These are phyloP conservation scores for Pyrrhosoma nymphula DNA, from an alignment of 2,888 invertebrate genomes.

Conservation along the genomic window DNA sequence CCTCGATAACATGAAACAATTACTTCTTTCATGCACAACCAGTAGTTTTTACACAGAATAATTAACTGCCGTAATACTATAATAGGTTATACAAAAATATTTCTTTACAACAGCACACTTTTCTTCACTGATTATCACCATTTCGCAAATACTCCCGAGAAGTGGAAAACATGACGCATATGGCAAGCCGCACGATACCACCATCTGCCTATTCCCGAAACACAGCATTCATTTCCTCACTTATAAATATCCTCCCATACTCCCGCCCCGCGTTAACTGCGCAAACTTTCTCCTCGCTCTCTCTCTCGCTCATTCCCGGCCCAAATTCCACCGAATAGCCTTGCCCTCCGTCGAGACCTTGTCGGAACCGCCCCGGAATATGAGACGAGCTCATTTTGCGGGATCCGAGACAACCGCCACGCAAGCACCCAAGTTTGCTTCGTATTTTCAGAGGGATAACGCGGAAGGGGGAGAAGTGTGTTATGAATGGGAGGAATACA, in stretches of 20 bases:
- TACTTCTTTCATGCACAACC: too few relatives aligned
- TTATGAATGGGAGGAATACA: neutral
- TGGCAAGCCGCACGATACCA: neutral
- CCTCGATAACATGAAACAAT: too few relatives aligned
- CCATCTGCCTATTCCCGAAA: neutral
- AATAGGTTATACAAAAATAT: too few relatives aligned
- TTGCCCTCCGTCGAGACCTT: neutral
- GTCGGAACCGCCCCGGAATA: neutral
- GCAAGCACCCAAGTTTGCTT: neutral
- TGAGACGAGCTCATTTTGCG: conserved; percentile 2
- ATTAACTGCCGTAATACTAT: too few relatives aligned
- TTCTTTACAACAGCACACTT: too few relatives aligned
- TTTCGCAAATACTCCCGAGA: neutral
- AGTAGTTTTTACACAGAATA: too few relatives aligned
- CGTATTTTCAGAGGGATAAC: neutral
- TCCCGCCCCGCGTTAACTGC: neutral
- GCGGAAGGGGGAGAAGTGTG: neutral
- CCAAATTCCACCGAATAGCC: neutral
- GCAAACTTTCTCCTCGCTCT: neutral
- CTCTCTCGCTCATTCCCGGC: neutral
- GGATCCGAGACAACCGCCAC: neutral
- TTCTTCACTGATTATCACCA: neutral
- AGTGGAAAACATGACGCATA: neutral
- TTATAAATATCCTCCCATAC: neutral
- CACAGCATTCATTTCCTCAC: neutral